These are phyloP conservation scores for Drosophila phalerata DNA, from an alignment of 2,888 invertebrate genomes.

Conservation along the genomic window DNA sequence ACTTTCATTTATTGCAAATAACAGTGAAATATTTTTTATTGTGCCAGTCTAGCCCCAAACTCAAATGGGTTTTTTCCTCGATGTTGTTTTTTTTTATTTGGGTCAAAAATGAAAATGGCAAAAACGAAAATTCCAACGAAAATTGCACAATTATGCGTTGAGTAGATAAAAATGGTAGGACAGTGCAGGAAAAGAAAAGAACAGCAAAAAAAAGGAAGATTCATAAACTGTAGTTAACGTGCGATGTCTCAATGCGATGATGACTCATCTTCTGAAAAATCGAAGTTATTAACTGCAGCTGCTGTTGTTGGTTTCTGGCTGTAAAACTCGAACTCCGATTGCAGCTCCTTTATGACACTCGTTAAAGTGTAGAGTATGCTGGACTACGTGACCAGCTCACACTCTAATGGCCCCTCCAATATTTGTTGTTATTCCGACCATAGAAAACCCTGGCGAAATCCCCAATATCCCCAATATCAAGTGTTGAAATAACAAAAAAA, in stretches of 20 bases:
- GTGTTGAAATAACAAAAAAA: conserved; percentile 56
- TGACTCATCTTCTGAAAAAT: conserved; percentile 45
- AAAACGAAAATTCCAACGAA: conserved; percentile 36
- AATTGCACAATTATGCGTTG: conserved; percentile 64
- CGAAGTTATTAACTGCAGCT: conserved; percentile 76
- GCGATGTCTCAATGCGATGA: conserved; percentile 30
- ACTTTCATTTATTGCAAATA: conserved; percentile 79
- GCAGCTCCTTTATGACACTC: conserved; percentile 34
- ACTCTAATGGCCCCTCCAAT: conserved; percentile 16
- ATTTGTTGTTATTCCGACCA: conserved; percentile 41
- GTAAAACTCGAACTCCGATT: conserved; percentile 28
- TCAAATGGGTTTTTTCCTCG: conserved; percentile 29
- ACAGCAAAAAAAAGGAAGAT: conserved; percentile 5
- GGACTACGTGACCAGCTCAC: conserved; percentile 44
- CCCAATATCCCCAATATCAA: conserved; percentile 31
- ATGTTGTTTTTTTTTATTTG: conserved; percentile 8
- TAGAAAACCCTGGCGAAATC: conserved; percentile 20
- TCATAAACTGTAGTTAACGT: conserved; percentile 39
- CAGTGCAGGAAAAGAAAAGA: neutral
- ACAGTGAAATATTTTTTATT: conserved; percentile 76
- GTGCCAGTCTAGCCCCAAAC: conserved; percentile 40
- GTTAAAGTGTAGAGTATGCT: conserved; percentile 40
- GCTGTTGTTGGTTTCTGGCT: conserved; percentile 35
- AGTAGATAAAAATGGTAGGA: neutral
- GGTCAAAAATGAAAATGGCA: conserved; percentile 29